A percentile compares a stretch with the other conserved stretches of the same genome.
These are phyloP conservation scores for Ochropleura leucogaster DNA, from an alignment of 2,888 invertebrate genomes.

Conservation along the genomic window DNA sequence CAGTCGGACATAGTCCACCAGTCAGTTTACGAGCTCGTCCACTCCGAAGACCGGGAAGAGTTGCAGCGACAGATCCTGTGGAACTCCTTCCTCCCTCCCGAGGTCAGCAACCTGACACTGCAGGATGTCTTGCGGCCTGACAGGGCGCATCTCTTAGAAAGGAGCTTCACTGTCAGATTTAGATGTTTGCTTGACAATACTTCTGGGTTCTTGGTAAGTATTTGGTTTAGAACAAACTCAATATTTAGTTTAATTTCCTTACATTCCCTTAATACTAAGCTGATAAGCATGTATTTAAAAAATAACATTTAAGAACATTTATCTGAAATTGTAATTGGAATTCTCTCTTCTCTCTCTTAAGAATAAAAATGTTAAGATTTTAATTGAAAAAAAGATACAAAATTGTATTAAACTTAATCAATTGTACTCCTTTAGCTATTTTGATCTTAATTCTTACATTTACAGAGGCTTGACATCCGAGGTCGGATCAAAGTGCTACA, in stretches of 20 bases:
- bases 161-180: constrained; percentile 99
- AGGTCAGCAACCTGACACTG: constrained; percentile 93
- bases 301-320: no score
- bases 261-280: no score
- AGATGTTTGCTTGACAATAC: constrained; percentile 99
- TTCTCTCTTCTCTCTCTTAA: not conserved
- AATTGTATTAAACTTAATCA: not conserved
- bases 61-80: constrained; percentile 98
- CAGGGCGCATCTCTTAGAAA: constrained; percentile 96
- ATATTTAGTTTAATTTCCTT: not conserved
- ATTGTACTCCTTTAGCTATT: no score
- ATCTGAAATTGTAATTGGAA: not conserved
- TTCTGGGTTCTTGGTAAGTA: constrained; percentile 98
- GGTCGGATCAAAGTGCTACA: constrained; percentile 98
- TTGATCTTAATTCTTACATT: constrained; percentile 56
- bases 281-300: no score
- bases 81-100: constrained; percentile 97
- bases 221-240: not conserved
- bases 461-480: constrained; percentile 98
- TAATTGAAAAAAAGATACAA: no score
- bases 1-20: constrained; percentile 99
- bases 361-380: not conserved
- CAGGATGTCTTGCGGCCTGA: constrained; percentile 97
- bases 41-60: constrained; percentile 99
- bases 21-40: constrained; percentile 99